Evolutionary conservation across 2,797 vertebrate species (phyloP).

Genomic region (Tapera naevia): DNA sequence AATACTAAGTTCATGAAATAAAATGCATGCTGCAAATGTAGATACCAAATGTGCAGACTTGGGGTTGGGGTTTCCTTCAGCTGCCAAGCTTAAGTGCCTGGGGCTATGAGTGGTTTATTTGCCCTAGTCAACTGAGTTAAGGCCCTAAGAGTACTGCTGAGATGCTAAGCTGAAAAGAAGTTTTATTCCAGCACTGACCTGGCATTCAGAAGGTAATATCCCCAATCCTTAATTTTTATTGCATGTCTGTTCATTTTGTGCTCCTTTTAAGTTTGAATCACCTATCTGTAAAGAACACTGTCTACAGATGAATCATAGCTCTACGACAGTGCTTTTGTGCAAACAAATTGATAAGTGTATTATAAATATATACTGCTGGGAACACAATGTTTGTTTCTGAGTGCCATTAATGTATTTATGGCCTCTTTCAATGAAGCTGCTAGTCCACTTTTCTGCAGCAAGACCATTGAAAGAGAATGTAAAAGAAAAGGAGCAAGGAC

Average conservation of each 20-base stretch:
- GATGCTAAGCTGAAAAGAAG: background rate
- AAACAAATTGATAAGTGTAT: background rate
- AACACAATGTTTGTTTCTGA: background rate
- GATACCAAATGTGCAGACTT: background rate
- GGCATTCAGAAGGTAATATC: background rate
- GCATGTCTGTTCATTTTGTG: background rate
- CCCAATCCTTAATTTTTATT: background rate
- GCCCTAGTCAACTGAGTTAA: background rate
- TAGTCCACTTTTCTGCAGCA: background rate
- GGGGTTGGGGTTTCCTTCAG: accelerated
- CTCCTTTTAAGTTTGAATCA: background rate
- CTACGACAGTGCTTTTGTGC: background rate
- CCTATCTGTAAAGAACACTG: background rate
- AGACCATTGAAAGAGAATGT: background rate
- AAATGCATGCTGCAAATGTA: background rate
- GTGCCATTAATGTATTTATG: background rate
- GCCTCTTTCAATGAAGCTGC: background rate
- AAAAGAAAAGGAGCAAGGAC: background rate
- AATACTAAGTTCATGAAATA: background rate
- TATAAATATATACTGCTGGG: background rate
- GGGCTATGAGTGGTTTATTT: background rate
- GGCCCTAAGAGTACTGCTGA: background rate
- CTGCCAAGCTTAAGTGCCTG: background rate
- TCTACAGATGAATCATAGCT: background rate
- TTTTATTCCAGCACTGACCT: background rate